Evolutionary conservation across 2,888 invertebrate species (phyloP).

Genomic region (Phengaris alcon): DNA sequence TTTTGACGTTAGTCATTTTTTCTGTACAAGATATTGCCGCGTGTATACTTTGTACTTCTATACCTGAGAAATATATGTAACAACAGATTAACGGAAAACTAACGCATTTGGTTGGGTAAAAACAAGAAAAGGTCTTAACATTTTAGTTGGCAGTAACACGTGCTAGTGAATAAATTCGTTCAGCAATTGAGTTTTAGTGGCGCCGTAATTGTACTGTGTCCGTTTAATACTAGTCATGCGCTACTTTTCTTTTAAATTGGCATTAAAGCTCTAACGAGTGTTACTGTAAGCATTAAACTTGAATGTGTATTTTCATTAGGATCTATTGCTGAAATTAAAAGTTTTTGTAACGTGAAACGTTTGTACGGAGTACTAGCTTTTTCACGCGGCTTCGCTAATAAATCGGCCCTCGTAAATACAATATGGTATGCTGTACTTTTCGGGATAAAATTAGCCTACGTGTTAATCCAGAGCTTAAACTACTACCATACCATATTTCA

Average conservation of each 20-base stretch:
- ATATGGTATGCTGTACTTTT: no score
- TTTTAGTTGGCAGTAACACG: constrained; percentile 13
- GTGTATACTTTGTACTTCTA: background rate
- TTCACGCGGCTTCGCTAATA: no score
- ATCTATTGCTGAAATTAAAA: background rate
- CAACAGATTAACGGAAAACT: constrained; percentile 1
- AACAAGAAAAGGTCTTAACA: constrained; percentile 12
- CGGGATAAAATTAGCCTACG: no score
- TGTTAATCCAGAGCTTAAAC: no score
- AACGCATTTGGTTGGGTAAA: background rate
- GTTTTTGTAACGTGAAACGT: background rate
- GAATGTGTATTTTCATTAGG: background rate
- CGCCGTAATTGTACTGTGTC: constrained; percentile 25
- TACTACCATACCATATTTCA: no score
- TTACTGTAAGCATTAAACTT: background rate
- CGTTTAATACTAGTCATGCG: constrained; percentile 14
- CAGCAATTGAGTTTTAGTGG: constrained; percentile 24
- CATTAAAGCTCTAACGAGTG: constrained; percentile 2
- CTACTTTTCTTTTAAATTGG: constrained; percentile 23
- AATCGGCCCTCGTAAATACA: no score
- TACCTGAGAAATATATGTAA: background rate
- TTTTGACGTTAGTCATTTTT: no score
- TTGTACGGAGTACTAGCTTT: no score
- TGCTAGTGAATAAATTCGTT: constrained; percentile 24
- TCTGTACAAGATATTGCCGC: no score